Evolutionary conservation across 2,797 vertebrate species (phyloP), one percentile per base, ranked within the genome.

Genomic region (Sebastiscus tertius): DNA sequence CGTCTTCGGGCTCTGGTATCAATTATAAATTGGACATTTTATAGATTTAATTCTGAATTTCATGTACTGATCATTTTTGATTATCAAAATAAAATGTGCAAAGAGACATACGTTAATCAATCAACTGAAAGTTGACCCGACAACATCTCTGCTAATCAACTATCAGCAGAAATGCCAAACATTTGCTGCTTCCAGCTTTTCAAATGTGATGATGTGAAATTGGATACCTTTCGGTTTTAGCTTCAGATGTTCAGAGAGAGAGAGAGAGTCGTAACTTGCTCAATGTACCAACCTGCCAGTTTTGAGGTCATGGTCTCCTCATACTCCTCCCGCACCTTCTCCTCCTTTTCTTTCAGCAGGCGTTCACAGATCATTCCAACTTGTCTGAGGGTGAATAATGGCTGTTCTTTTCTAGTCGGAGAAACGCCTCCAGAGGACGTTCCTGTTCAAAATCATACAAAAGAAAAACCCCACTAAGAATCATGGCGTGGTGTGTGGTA

Each of bases 281-380:
- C 1, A 3, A 10, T 46, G 18, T 13, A 93, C 88, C 39, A 77
- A 99, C 98, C 98, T 96, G 98, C 97, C 94, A 99, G 95, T 96
- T 99, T 99, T 90, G 97, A 97, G 84, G 97, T 98, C 96, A 99
- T 95, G 89, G 98, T 99, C 96, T 99, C 97, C 94, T 99, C 98
- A 80, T 99, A 99, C 77, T 99, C 98, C 96, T 99, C 98, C 85
- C 98, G 97, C 84, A 99, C 97, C 92, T 98, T 98, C 87, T 99
- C 98, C 96, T 99, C 98, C 77, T 97, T 95, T 92, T 99, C 98
- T 96, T 99, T 99, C 93, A 99, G 96, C 93, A 99, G 96, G 85
- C 98, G 98, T 95, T 99, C 98, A 92, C 98, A 99, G 92, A 99
- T 99, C 97, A 99, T 97, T 85, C 98, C 98, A 90, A 99, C 98